A percentile compares a stretch with the other conserved stretches of the same genome.
phyloP scores from a whole-genome alignment of 2,888 invertebrate genomes.

The Caenorhabditis sulstoni region DNA sequence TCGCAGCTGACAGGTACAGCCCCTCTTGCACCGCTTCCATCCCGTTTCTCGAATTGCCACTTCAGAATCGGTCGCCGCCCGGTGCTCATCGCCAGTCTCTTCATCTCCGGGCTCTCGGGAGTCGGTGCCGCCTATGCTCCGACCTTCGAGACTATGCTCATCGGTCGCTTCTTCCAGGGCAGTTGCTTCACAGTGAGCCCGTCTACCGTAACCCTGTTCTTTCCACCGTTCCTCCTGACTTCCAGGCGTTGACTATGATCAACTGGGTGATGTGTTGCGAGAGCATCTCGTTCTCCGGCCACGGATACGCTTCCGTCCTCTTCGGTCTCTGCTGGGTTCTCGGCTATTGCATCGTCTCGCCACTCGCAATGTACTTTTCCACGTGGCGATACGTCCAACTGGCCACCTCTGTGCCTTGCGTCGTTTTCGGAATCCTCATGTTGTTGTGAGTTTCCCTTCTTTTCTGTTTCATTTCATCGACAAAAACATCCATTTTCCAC shows the following conservation, averaged over 20 bases:
- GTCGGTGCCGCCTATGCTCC: slow-evolving; percentile 60
- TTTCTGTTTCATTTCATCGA: neutral
- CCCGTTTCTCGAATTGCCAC: no score
- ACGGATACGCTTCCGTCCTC: slow-evolving; percentile 62
- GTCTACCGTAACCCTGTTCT: neutral
- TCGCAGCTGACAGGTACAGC: slow-evolving; percentile 61
- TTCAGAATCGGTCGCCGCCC: slow-evolving; percentile 65
- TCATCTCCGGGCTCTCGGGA: slow-evolving; percentile 62
- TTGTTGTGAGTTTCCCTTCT: slow-evolving; percentile 62
- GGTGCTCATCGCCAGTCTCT: slow-evolving; percentile 56
- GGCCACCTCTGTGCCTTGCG: slow-evolving; percentile 62
- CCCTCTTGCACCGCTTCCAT: no score
- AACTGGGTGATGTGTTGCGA: slow-evolving; percentile 70
- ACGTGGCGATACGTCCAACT: slow-evolving; percentile 70
- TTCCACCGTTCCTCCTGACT: neutral
- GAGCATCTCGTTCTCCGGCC: slow-evolving; percentile 60
- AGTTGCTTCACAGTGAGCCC: slow-evolving; percentile 58
- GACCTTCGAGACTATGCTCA: slow-evolving; percentile 55
- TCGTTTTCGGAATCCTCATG: slow-evolving; percentile 65
- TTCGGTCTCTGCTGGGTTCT: slow-evolving; percentile 67
- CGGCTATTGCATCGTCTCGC: slow-evolving; percentile 70
- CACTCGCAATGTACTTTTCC: slow-evolving; percentile 67
- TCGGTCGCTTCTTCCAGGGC: slow-evolving; percentile 64
- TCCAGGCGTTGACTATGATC: slow-evolving; percentile 65
- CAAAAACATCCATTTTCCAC: no score